These are phyloP conservation scores for Diadromus collaris DNA, from an alignment of 2,888 invertebrate species.

Conservation along the genomic window DNA sequence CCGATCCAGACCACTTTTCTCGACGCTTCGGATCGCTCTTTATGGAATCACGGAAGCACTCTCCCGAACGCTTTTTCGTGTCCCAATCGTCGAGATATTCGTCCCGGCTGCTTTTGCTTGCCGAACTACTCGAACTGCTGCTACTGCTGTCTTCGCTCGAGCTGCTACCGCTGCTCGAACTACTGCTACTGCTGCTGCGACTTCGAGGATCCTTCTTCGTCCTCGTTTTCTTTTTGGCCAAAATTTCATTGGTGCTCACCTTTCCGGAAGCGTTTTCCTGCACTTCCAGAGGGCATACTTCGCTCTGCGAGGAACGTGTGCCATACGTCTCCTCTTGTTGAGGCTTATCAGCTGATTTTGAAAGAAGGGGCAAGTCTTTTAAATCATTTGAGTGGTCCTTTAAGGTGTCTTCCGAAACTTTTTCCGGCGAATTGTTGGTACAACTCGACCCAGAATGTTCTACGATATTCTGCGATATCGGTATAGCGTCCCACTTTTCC, in stretches of 20 bases:
- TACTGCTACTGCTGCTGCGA: constrained; percentile 42
- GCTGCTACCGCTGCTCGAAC: constrained; percentile 36
- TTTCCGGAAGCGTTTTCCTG: constrained; percentile 5
- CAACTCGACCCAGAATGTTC: constrained; percentile 1
- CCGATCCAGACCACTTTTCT: constrained; percentile 73
- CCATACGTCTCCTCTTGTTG: background rate
- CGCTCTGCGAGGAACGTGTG: background rate
- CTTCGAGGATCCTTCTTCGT: constrained; percentile 59
- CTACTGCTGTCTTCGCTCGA: constrained; percentile 62
- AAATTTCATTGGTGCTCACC: constrained; percentile 5
- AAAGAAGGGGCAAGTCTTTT: background rate
- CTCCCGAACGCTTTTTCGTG: constrained; percentile 54
- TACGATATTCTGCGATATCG: constrained; percentile 21
- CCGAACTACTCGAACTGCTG: constrained; percentile 49
- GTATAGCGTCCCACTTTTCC: constrained; percentile 69
- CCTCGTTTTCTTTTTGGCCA: constrained; percentile 43
- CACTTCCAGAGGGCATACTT: background rate
- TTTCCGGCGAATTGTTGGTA: background rate
- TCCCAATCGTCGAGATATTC: constrained; percentile 72
- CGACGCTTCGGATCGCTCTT: constrained; percentile 59
- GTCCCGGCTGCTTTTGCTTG: constrained; percentile 61
- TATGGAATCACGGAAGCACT: constrained; percentile 10
- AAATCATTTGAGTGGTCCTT: background rate
- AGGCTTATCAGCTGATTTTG: background rate
- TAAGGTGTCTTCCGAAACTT: constrained; percentile 1